phyloP scores from a whole-genome alignment of 2,113 vertebrate species.

The Ceuthmochares aereus region DNA sequence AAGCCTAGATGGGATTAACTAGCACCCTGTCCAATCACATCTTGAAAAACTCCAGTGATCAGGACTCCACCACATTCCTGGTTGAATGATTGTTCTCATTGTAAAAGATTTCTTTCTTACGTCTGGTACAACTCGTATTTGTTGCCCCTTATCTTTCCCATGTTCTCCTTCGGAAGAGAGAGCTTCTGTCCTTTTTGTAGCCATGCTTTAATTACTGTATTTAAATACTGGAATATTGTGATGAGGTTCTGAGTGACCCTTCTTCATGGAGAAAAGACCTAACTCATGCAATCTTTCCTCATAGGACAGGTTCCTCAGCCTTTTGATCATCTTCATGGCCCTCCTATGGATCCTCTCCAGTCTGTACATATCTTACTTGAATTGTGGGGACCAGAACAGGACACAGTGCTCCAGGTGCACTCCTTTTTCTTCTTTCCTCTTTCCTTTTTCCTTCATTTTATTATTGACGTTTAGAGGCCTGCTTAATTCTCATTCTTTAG shows the following conservation, averaged over 20 bases:
- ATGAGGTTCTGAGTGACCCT: neutral
- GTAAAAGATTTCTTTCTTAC: neutral
- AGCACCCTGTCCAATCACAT: neutral
- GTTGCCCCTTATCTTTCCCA: neutral
- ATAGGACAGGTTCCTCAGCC: neutral
- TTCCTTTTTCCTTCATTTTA: neutral
- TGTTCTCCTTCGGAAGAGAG: neutral
- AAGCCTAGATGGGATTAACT: neutral
- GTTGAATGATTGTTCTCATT: neutral
- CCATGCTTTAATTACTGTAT: neutral
- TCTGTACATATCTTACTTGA: neutral
- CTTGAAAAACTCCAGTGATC: neutral
- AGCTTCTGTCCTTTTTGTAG: neutral
- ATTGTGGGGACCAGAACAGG: neutral
- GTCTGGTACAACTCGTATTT: neutral
- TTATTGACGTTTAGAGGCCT: neutral
- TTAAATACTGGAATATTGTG: neutral
- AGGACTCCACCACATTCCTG: rapidly evolving
- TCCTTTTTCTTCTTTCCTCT: neutral
- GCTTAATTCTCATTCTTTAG: neutral
- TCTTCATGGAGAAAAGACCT: neutral
- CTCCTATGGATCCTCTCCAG: neutral
- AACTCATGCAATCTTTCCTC: neutral
- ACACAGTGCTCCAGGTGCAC: neutral
- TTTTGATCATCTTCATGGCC: neutral